These are phyloP conservation scores for Spinus pinus DNA, from an alignment of 2,797 vertebrate species.

Conservation along the genomic window DNA sequence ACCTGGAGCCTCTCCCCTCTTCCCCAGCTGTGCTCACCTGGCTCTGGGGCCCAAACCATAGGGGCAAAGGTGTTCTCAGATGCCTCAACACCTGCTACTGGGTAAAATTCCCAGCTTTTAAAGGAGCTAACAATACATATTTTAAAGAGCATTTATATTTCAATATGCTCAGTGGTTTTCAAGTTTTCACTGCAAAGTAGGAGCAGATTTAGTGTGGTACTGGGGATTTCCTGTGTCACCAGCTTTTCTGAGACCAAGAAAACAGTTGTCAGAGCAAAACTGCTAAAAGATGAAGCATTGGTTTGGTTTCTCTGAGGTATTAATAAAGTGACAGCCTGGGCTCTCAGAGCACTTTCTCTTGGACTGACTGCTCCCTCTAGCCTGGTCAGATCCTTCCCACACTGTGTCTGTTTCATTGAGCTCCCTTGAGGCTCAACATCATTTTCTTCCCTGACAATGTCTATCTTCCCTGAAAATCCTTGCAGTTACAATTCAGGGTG, in stretches of 20 bases:
- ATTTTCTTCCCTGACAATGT: not conserved
- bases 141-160: not conserved
- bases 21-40: rapidly evolving
- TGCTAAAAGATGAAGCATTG: not conserved
- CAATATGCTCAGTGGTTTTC: not conserved
- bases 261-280: not conserved
- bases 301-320: not conserved
- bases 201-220: not conserved
- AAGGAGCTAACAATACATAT: not conserved
- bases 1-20: not conserved
- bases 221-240: not conserved
- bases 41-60: rapidly evolving
- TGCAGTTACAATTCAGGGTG: not conserved
- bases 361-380: not conserved
- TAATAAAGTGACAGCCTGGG: not conserved
- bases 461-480: not conserved
- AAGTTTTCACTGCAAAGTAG: not conserved
- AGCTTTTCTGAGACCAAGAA: not conserved
- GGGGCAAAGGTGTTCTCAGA: not conserved
- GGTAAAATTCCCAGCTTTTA: not conserved
- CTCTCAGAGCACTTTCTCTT: not conserved
- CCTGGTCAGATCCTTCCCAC: not conserved
- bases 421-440: not conserved
- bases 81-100: not conserved
- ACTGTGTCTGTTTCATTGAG: not conserved